Evolutionary conservation across 2,888 invertebrate genomes (phyloP).

Genomic region (Drosophila neotestacea): DNA sequence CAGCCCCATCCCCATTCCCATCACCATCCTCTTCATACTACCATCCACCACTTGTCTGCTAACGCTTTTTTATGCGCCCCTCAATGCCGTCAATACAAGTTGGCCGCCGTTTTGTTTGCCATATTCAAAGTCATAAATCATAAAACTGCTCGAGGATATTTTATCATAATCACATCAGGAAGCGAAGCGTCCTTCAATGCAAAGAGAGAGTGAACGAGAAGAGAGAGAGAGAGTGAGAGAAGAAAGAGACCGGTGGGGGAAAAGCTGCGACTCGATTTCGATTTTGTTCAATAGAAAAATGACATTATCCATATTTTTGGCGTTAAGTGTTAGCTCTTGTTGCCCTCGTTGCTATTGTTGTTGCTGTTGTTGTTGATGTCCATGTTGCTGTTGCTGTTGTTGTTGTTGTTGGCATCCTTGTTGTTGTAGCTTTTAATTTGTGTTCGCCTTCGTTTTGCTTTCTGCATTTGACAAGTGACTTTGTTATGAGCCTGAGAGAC

Average conservation of each 20-base stretch:
- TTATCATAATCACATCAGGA: constrained; percentile 82
- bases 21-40: background rate
- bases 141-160: constrained; percentile 80
- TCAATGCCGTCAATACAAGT: constrained; percentile 29
- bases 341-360: constrained; percentile 14
- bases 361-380: background rate
- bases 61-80: constrained; percentile 38
- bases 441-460: constrained; percentile 50
- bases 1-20: background rate
- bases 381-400: background rate
- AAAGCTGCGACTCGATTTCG: constrained; percentile 43
- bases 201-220: background rate
- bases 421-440: constrained; percentile 70
- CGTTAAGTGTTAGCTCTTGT: constrained; percentile 67
- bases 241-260: background rate
- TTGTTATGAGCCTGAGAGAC: constrained; percentile 39
- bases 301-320: constrained; percentile 80
- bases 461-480: constrained; percentile 72
- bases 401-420: constrained; percentile 7
- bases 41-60: constrained; percentile 26
- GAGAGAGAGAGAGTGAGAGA: background rate
- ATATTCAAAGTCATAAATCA: constrained; percentile 81
- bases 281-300: constrained; percentile 72
- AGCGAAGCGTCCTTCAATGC: constrained; percentile 50
- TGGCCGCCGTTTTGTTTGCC: constrained; percentile 72